A percentile compares a stretch with the other conserved stretches of the same genome.
These are phyloP conservation scores for Lasiurus borealis DNA, from an alignment of 2,113 vertebrate genomes.

Conservation along the genomic window DNA sequence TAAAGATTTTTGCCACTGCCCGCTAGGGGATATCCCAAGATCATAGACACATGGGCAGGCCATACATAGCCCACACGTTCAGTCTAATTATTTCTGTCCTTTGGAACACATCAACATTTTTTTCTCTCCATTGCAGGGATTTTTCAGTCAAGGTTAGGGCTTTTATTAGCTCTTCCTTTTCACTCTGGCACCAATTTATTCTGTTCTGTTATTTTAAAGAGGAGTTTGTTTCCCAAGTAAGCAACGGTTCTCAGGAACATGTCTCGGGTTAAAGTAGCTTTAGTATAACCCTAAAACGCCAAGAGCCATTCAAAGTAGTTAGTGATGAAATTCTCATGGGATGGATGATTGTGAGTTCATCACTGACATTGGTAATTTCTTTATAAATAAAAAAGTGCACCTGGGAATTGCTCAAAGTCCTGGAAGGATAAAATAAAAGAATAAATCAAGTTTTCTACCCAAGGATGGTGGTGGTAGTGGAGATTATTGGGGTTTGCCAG, in stretches of 20 bases:
- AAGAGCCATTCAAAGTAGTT: slow-evolving; percentile 83
- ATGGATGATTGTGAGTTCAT: slow-evolving; percentile 76
- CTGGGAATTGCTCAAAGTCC: slow-evolving; percentile 60
- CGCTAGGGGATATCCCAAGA: background rate
- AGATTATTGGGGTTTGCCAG: background rate
- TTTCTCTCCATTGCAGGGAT: slow-evolving; percentile 12
- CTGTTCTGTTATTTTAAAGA: slow-evolving; percentile 80
- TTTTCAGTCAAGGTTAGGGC: slow-evolving; percentile 29
- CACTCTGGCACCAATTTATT: slow-evolving; percentile 74
- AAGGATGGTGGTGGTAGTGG: background rate
- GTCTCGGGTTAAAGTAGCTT: slow-evolving; percentile 83
- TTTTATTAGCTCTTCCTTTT: slow-evolving; percentile 74
- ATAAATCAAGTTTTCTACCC: slow-evolving; percentile 21
- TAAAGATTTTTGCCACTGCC: background rate
- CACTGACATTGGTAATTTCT: slow-evolving; percentile 71
- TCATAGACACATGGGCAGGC: slow-evolving; percentile 4
- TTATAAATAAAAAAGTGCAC: slow-evolving; percentile 77
- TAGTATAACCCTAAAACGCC: slow-evolving; percentile 80
- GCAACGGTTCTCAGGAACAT: slow-evolving; percentile 79
- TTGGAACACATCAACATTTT: slow-evolving; percentile 53
- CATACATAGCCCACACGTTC: slow-evolving; percentile 37
- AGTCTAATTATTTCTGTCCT: background rate
- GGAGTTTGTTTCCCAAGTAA: slow-evolving; percentile 83
- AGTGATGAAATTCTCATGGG: slow-evolving; percentile 83
- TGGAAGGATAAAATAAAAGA: background rate